Evolutionary conservation across 2,113 vertebrate genomes (phyloP).

Genomic region (Gasterosteus nipponicus): DNA sequence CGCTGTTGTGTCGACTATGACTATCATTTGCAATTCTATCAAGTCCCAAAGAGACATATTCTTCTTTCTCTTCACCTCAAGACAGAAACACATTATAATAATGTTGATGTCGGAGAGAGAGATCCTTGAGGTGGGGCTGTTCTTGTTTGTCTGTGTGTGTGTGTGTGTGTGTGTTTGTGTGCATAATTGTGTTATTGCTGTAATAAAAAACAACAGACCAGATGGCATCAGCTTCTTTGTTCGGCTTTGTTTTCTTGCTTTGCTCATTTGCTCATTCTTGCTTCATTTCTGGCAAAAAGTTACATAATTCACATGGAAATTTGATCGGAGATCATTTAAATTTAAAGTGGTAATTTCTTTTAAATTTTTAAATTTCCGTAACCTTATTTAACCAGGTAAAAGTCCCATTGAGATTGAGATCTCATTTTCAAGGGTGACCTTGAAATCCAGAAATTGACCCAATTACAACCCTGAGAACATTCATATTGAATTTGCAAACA

Average conservation of each 20-base stretch:
- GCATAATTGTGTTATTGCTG: conserved; percentile 39
- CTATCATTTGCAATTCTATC: conserved; percentile 65
- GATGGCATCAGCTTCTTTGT: conserved; percentile 53
- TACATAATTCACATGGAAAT: background rate
- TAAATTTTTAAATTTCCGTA: too few species aligned
- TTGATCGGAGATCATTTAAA: background rate
- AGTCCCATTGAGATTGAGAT: too few species aligned
- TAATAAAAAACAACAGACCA: conserved; percentile 52
- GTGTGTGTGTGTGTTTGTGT: conserved; percentile 4
- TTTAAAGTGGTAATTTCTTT: background rate
- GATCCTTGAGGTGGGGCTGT: conserved; percentile 20
- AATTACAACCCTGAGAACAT: background rate
- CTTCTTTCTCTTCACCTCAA: conserved; percentile 54
- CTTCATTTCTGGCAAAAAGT: background rate
- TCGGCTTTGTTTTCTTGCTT: conserved; percentile 40
- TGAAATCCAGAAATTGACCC: background rate
- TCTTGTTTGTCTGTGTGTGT: background rate
- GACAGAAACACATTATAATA: conserved; percentile 55
- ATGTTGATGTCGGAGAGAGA: conserved; percentile 52
- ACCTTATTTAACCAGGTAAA: too few species aligned
- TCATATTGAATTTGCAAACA: too few species aligned
- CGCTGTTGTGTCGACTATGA: conserved; percentile 24
- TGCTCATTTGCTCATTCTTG: background rate
- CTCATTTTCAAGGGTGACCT: too few species aligned
- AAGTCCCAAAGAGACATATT: conserved; percentile 60